Base-by-base conservation (phyloP, 2,797 vertebrate species). In the Odontamblyopus rebecca region DNA sequence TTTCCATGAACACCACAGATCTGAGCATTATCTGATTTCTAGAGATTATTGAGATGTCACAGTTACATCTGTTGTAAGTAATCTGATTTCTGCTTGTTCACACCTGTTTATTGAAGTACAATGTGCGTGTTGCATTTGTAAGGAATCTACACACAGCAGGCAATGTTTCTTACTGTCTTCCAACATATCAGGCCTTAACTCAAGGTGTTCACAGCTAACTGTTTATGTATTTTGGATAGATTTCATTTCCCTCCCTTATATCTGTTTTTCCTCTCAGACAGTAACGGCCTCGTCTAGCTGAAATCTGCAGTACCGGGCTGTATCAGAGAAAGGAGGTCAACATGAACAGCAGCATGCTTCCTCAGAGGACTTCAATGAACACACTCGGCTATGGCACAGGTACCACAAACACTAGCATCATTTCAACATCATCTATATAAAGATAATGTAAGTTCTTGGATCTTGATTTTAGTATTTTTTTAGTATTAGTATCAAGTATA, bases 291-390 rank as follows among this genome's bases (percentile, higher is more conserved):
- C 85, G 82, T 80, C 64, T 76, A 74, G 80, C 84, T 82, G 81
- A 89, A 83, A 78, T 79, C 59, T 83, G 71, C 84, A 75, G 78
- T 78, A 85, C 85, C 74, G 5, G 62, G 77, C 85, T 86, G 85
- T 89, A 83, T 72, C 63, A 71, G 68, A 82, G 67, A 69, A 73
- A 85, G 35, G 74, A 88, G 77, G 72, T 81, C 66, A 70, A 16
- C 74, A 90, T 77, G 82, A 91, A 93, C 90, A 81, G 64, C 79
- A 93, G 89, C 82, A 96, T 95, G 94, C 91, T 95, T 82, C 93
- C 94, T 12, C 94, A 95, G 74, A 93, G 94, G 90, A 93, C 81
- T 64, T 88, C 93, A 29, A 86, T 93, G 4, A 70, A 91, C 64
- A 87, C 94, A 13, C 83, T 95, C 84, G 91, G 86, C 82, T 89